phyloP scores from a whole-genome alignment of 2,113 vertebrate species.

The Pristiophorus japonicus region DNA sequence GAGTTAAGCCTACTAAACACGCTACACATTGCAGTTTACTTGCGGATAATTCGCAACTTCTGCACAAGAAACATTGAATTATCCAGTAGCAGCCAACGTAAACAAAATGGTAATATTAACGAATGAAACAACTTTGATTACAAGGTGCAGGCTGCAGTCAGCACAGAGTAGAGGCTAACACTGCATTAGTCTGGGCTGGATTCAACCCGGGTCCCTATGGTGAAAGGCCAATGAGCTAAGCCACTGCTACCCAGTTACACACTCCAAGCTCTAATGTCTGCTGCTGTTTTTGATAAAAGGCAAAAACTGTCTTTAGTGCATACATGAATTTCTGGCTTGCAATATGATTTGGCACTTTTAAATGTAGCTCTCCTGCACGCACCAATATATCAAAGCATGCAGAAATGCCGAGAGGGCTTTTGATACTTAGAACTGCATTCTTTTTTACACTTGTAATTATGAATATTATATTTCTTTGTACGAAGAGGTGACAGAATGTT shows the following conservation, averaged over 20 bases:
- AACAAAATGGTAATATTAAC: neutral
- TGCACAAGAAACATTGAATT: neutral
- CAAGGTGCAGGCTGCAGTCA: neutral
- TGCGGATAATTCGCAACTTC: neutral
- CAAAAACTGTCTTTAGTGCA: conserved; percentile 13
- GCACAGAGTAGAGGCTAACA: neutral
- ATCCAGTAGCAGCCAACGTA: neutral
- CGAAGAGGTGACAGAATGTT: neutral
- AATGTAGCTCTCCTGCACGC: neutral
- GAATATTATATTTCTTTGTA: neutral
- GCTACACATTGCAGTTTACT: neutral
- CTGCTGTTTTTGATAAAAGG: conserved; percentile 33
- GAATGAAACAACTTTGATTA: neutral
- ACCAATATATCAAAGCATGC: conserved; percentile 26
- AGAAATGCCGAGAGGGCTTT: conserved; percentile 8
- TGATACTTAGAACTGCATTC: neutral
- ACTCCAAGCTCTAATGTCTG: conserved; percentile 9
- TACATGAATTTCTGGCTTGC: conserved; percentile 8
- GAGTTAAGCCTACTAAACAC: neutral
- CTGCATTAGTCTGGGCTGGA: neutral
- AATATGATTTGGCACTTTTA: conserved; percentile 20
- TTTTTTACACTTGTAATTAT: neutral
- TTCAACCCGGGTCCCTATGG: neutral
- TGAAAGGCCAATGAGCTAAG: conserved; percentile 4
- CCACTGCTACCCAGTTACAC: conserved; percentile 27